Evolutionary conservation across 1,140 invertebrate species (phyloP), one percentile per base, ranked within the genome.

Genomic region (Bombus confusus): DNA sequence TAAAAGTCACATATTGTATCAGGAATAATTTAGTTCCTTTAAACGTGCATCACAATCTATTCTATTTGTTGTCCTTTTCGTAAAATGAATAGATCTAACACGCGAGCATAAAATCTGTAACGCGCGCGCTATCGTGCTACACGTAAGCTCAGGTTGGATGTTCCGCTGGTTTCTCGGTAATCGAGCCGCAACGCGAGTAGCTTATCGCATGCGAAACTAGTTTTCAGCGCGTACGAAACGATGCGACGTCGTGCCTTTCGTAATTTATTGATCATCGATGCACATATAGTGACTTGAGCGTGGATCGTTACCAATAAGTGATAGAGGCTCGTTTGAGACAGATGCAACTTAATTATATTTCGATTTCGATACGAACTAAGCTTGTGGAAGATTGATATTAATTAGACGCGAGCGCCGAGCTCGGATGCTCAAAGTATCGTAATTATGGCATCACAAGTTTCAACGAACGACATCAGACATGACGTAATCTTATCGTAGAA

Each of bases 241-340:
- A 64, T 6, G n/a, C 10, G 59, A 71, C 31, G 64, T 34, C 10
- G 41, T 12, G 52, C 18, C 52, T 83, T 88, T 86, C 64, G 64
- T 83, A 86, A 88, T 88, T 86, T 66, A 86, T 88, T 66, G 79
- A 83, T 77, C 31, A 86, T 64, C 43, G 62, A 39, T 47, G 41
- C 10, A 15, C 47, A 39, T 69, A 5, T 28, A 41, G 62, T 12
- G 41, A 59, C 4, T 64, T 37, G 57, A 62, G 37, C 15, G 5
- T 31, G 12, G 22, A 13, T 18, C 41, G 71, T 34, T 43, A 6
- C 47, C 39, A 25, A 25, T 43, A 28, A n/a, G 28, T 13, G 82
- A 68, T 83, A 22, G 15, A 34, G 25, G 41, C 22, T 22, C 43
- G 43, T 43, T 28, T 9, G 1, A 8, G 47, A 80, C 41, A 31